Base-by-base conservation (phyloP, 1,140 invertebrate species). In the Drosophila neocordata region DNA sequence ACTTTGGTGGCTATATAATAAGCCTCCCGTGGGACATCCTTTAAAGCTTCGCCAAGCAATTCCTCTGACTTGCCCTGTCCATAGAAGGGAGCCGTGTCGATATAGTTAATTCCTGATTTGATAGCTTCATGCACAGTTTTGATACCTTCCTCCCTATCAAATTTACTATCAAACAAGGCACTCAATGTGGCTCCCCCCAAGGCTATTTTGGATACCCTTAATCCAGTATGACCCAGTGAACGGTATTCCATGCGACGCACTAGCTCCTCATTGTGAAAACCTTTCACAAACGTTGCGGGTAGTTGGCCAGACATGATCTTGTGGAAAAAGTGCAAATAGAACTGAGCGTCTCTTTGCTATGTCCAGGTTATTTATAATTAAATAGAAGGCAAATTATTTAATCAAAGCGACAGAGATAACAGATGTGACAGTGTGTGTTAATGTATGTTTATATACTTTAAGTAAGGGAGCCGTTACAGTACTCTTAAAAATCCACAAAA, bases 1-100 rank as follows among this genome's bases (percentile, higher is more conserved):
- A 98, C 95, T 93, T 99, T 99, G n/a, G 97, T 98, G 11, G 95
- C 96, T n/a, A 99, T 94, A 84, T 97, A 98, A 92, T 96, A 99
- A 2, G 96, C 93, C 71, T 95, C 78, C 24, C 98, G 92, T 0
- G 97, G 97, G 63, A 98, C 93, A 48, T 92, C 94, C 91, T 94
- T 93, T 0, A 98, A 92, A 3, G 96, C 97, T 93, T 96, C 95
- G 71, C 97, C 98, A 8, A 98, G 92, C 31, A 96, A 92, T 73
- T 92, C 93, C 92, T 99, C 97, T 0, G 96, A 95, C 38, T 92
- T 93, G 4, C 97, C 96, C 93, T 97, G 96, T 1, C 97, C 97
- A 91, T 99, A 99, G 94, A 95, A 98, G 0, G 97, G 97, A 1
- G 95, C 96, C 0, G 97, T 98, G 90, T 99, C 98, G 55, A 99